These are phyloP conservation scores for Mionectes macconnelli DNA, from an alignment of 2,113 vertebrate genomes.

Conservation along the genomic window DNA sequence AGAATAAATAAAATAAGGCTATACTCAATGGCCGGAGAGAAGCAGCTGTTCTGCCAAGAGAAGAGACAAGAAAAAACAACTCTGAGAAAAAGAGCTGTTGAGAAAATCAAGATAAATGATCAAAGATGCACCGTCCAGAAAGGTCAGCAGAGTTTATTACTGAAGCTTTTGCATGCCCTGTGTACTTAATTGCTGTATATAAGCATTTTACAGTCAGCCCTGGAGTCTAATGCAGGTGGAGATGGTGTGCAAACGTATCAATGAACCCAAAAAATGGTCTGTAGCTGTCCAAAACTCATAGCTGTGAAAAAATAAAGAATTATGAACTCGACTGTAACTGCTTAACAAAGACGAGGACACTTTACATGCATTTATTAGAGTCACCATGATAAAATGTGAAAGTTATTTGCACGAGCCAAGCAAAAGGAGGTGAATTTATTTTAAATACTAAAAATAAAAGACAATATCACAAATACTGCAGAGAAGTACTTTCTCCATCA, in stretches of 20 bases:
- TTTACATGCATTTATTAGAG: background rate
- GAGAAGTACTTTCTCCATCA: background rate
- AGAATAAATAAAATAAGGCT: slow-evolving; percentile 59
- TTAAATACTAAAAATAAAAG: background rate
- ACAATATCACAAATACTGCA: background rate
- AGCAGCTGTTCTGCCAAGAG: slow-evolving; percentile 60
- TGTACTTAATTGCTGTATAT: background rate
- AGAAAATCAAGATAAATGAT: slow-evolving; percentile 44
- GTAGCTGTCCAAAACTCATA: background rate
- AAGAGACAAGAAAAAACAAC: slow-evolving; percentile 47
- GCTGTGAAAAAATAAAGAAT: background rate
- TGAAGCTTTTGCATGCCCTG: background rate
- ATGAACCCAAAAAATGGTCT: background rate
- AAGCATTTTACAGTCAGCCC: background rate
- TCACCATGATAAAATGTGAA: background rate
- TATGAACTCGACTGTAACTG: accelerated
- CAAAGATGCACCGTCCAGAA: slow-evolving; percentile 3
- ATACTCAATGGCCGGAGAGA: slow-evolving; percentile 29
- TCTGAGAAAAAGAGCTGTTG: slow-evolving; percentile 3
- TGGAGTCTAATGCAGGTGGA: background rate
- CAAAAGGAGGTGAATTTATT: background rate
- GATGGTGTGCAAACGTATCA: background rate
- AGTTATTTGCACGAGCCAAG: background rate
- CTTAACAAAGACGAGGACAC: background rate
- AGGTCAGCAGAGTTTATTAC: slow-evolving; percentile 28